Evolutionary conservation across 2,888 invertebrate species (phyloP).

Genomic region (Dromius quadrimaculatus): DNA sequence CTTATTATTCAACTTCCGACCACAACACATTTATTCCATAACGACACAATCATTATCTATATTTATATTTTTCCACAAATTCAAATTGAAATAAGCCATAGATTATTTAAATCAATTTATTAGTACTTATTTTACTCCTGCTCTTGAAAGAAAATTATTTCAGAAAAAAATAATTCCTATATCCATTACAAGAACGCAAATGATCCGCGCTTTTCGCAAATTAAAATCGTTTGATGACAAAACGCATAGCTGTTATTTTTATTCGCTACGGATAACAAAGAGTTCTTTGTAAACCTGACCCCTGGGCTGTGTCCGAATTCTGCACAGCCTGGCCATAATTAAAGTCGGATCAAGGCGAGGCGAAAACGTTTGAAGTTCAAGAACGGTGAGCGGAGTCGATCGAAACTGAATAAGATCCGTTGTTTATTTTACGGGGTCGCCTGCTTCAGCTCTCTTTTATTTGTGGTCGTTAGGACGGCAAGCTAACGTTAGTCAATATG

Average conservation of each 20-base stretch:
- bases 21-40: neutral
- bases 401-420: slow-evolving; percentile 44
- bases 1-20: neutral
- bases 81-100: too few species aligned
- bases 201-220: too few species aligned
- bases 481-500: neutral
- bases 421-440: slow-evolving; percentile 40
- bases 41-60: neutral
- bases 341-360: slow-evolving; percentile 10
- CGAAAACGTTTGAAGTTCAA: slow-evolving; percentile 34
- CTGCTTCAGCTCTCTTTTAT: slow-evolving; percentile 41
- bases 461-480: slow-evolving; percentile 35
- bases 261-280: slow-evolving; percentile 8
- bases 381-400: slow-evolving; percentile 21
- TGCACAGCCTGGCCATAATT: slow-evolving; percentile 26
- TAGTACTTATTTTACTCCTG: too few species aligned
- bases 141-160: neutral
- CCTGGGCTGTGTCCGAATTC: slow-evolving; percentile 15
- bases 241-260: neutral
- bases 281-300: slow-evolving; percentile 17
- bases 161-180: neutral
- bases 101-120: too few species aligned
- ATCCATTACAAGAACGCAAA: too few species aligned
- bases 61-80: slow-evolving; percentile 1
- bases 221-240: neutral